These are phyloP conservation scores for Lepidotrigona ventralis DNA, from an alignment of 1,140 invertebrate species.

Conservation along the genomic window DNA sequence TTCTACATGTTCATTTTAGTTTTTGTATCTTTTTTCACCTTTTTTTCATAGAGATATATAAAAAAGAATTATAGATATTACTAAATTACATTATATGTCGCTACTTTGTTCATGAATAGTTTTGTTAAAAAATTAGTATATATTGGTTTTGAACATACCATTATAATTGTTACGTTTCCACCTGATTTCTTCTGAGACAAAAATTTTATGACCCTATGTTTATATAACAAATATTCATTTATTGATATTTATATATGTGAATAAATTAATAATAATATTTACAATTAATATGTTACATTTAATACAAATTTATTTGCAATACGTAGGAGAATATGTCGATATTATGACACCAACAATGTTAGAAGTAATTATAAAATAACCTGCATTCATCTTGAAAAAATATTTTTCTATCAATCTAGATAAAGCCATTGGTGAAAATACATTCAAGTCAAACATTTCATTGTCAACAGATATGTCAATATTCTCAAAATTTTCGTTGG, in stretches of 20 bases:
- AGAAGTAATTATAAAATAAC: constrained; percentile 88
- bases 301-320: constrained; percentile 91
- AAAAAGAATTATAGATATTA: background rate
- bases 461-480: constrained; percentile 89
- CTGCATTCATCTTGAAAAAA: constrained; percentile 82
- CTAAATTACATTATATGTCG: constrained; percentile 63
- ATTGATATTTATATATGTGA: background rate
- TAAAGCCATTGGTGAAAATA: constrained; percentile 88
- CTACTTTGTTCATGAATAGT: constrained; percentile 85
- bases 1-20: constrained; percentile 84
- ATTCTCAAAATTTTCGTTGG: constrained; percentile 88
- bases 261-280: background rate
- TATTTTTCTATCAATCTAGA: constrained; percentile 85
- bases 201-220: constrained; percentile 85
- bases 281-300: constrained; percentile 81
- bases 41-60: constrained; percentile 66
- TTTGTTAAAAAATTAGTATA: constrained; percentile 87
- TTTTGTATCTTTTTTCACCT: constrained; percentile 78
- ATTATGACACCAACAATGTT: constrained; percentile 86
- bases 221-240: constrained; percentile 50
- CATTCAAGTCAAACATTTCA: constrained; percentile 91
- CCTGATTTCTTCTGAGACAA: constrained; percentile 83
- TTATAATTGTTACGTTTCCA: constrained; percentile 83
- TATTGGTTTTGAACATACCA: constrained; percentile 89
- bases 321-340: constrained; percentile 87